phyloP scores from a whole-genome alignment of 2,113 vertebrate species.

The Lycocorax pyrrhopterus region DNA sequence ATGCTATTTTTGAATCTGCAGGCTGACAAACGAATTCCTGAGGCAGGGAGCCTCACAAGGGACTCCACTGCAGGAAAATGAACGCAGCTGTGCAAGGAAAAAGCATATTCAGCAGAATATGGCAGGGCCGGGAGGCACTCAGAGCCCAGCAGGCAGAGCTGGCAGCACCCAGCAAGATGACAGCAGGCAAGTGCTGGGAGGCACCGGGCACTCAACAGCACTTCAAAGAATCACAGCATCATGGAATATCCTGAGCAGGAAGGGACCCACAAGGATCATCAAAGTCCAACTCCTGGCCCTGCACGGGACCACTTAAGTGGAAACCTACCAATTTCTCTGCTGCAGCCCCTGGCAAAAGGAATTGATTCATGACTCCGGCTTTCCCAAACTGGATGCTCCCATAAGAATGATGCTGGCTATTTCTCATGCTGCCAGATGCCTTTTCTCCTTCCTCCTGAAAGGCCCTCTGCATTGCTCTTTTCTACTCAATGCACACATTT shows the following conservation, averaged over 20 bases:
- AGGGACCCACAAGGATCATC: neutral
- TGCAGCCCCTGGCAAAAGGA: neutral
- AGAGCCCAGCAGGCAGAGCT: neutral
- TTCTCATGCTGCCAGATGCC: neutral
- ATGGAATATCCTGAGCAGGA: neutral
- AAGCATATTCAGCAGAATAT: neutral
- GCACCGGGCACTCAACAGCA: neutral
- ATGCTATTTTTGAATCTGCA: neutral
- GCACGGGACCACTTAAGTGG: neutral
- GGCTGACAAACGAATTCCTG: neutral
- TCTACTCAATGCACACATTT: neutral
- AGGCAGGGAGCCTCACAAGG: neutral
- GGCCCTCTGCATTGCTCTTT: neutral
- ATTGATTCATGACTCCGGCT: neutral
- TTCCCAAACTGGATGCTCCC: neutral
- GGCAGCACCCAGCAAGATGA: neutral
- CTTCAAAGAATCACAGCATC: neutral
- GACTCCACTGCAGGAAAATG: neutral
- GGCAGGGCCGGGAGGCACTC: neutral
- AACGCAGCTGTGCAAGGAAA: neutral
- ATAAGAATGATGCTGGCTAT: neutral
- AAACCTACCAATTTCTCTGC: neutral
- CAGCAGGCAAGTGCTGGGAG: neutral
- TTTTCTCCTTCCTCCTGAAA: neutral
- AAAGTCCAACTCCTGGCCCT: neutral